Conservation (phyloP, 2,888 invertebrate genomes). For the Hemistola chrysoprasaria region DNA sequence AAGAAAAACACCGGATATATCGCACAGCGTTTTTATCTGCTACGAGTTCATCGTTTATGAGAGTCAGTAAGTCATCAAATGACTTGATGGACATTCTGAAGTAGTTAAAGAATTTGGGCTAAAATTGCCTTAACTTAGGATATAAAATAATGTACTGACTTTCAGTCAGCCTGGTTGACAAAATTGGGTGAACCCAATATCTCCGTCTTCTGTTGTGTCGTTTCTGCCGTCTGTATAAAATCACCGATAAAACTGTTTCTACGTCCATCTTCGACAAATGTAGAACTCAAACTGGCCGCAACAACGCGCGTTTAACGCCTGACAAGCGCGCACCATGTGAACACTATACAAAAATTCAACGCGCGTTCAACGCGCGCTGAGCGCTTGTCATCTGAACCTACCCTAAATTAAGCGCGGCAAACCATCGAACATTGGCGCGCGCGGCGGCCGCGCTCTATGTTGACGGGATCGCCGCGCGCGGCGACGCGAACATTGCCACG, state of each 20-base stretch:
- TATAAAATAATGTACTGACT: slow-evolving; percentile 9
- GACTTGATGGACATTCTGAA: slow-evolving; percentile 23
- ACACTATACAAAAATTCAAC: slow-evolving; percentile 22
- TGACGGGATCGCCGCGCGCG: too few species aligned
- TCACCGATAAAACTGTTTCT: slow-evolving; percentile 31
- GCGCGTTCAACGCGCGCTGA: slow-evolving; percentile 6
- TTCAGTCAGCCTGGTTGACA: too few species aligned
- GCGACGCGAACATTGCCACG: too few species aligned
- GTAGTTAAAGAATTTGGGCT: slow-evolving; percentile 17
- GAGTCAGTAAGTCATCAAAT: slow-evolving; percentile 25
- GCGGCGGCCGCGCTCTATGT: background rate
- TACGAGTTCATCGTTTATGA: slow-evolving; percentile 18
- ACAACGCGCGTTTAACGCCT: slow-evolving; percentile 25
- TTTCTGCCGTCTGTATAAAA: slow-evolving; percentile 28
- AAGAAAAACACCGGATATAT: too few species aligned
- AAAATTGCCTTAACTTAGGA: slow-evolving; percentile 14
- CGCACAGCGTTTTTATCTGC: slow-evolving; percentile 18
- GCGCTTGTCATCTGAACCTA: background rate
- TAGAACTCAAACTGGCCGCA: slow-evolving; percentile 16
- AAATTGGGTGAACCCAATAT: slow-evolving; percentile 19
- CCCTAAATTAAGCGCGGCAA: slow-evolving; percentile 2
- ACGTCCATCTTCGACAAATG: slow-evolving; percentile 30
- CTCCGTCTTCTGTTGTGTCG: slow-evolving; percentile 26
- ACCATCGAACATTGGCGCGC: slow-evolving; percentile 1
- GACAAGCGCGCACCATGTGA: slow-evolving; percentile 20